These are phyloP conservation scores for Eurytoma adleriae DNA, from an alignment of 2,888 invertebrate species.

Conservation along the genomic window DNA sequence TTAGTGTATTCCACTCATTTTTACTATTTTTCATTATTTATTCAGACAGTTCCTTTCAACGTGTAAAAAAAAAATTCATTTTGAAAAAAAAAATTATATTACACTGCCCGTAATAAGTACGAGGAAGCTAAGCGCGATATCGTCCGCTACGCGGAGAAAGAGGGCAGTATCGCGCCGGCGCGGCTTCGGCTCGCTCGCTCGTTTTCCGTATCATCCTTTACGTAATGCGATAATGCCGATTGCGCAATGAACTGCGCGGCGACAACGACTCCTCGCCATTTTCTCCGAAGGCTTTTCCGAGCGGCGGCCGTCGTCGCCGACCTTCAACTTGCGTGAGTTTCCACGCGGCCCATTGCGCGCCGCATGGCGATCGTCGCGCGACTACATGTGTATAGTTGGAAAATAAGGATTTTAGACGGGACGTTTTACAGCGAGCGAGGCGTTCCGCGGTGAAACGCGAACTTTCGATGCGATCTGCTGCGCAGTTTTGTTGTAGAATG, in stretches of 20 bases:
- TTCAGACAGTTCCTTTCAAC: too few relatives aligned
- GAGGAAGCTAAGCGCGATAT: not conserved
- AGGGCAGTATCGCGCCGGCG: not conserved
- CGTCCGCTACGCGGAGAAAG: not conserved
- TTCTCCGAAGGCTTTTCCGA: slow-evolving; percentile 35
- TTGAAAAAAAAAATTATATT: not conserved
- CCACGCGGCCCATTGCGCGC: not conserved
- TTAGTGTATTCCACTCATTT: too few relatives aligned
- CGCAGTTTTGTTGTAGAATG: too few relatives aligned
- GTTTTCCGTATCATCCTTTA: slow-evolving; percentile 53
- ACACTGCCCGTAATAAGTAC: not conserved
- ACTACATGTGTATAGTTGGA: not conserved
- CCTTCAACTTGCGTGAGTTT: slow-evolving; percentile 56
- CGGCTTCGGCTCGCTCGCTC: slow-evolving; percentile 3
- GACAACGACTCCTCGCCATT: not conserved
- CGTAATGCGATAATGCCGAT: slow-evolving; percentile 54
- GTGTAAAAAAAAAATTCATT: too few relatives aligned
- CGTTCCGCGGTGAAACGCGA: too few relatives aligned
- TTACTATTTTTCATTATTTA: too few relatives aligned
- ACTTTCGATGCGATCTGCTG: too few relatives aligned
- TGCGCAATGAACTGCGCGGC: slow-evolving; percentile 44
- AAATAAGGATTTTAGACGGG: too few relatives aligned
- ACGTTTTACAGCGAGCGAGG: too few relatives aligned
- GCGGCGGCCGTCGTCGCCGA: slow-evolving; percentile 17
- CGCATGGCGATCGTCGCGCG: not conserved